Evolutionary conservation across 2,797 vertebrate genomes (phyloP).

Genomic region (Eupleurogrammus muticus): DNA sequence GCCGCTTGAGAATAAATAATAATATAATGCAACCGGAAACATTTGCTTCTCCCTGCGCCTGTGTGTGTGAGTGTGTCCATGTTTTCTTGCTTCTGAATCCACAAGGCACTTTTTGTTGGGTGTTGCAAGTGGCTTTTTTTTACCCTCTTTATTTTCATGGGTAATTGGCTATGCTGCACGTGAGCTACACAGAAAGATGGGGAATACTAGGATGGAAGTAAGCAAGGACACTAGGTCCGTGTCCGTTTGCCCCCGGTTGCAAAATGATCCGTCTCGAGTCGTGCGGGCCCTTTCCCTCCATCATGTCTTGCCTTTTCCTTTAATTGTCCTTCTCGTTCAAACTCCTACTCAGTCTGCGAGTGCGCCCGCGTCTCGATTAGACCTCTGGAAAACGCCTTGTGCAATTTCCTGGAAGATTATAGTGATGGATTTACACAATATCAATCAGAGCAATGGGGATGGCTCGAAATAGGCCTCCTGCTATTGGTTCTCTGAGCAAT

Average conservation of each 20-base stretch:
- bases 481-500: constrained; percentile 19
- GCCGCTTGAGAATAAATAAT: not conserved
- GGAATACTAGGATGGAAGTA: constrained; percentile 40
- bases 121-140: constrained; percentile 45
- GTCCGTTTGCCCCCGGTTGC: constrained; percentile 10
- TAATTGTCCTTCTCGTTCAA: constrained; percentile 42
- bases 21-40: not conserved
- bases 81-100: constrained; percentile 12
- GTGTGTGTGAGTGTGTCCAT: not conserved
- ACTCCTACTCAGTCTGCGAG: constrained; percentile 42
- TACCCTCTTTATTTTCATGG: constrained; percentile 59
- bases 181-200: constrained; percentile 40
- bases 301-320: constrained; percentile 43
- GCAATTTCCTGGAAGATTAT: constrained; percentile 74
- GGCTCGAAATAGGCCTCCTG: constrained; percentile 35
- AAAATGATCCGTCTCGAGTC: not conserved
- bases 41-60: constrained; percentile 17
- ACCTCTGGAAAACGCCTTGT: constrained; percentile 55
- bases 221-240: constrained; percentile 53
- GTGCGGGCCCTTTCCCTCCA: constrained; percentile 18
- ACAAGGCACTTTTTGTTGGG: constrained; percentile 23
- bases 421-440: constrained; percentile 68
- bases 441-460: constrained; percentile 58
- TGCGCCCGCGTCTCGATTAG: constrained; percentile 56
- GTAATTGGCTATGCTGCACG: constrained; percentile 65